Percentiles rank a stretch among this genome's conserved stretches.
Evolutionary conservation across 2,888 invertebrate genomes (phyloP).

Genomic region (Leptura quadrifasciata): DNA sequence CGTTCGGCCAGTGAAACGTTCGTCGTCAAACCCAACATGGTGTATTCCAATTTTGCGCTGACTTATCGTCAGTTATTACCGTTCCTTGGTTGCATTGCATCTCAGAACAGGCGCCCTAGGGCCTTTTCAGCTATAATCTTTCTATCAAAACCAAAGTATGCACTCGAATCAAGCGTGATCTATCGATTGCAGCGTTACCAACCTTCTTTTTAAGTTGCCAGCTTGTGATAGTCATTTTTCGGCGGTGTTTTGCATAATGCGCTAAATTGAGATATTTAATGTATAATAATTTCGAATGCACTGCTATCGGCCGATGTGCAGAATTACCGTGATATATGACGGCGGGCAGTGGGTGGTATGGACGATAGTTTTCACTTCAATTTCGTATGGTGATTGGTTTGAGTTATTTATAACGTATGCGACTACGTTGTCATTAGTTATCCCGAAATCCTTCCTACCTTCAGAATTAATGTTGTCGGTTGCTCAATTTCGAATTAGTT

Average conservation of each 20-base stretch:
- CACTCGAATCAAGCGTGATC: conserved; percentile 66
- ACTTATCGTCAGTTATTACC: conserved; percentile 55
- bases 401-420: conserved; percentile 23
- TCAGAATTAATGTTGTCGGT: neutral
- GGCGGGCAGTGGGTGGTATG: conserved; percentile 52
- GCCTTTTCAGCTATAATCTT: conserved; percentile 65
- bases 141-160: conserved; percentile 69
- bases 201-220: conserved; percentile 32
- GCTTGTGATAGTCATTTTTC: conserved; percentile 45
- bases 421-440: neutral
- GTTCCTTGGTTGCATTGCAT: conserved; percentile 51
- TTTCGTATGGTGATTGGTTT: conserved; percentile 41
- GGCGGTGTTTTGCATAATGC: conserved; percentile 57
- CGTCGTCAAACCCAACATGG: conserved; percentile 23
- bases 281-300: conserved; percentile 51
- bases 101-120: conserved; percentile 50
- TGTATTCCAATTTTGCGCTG: conserved; percentile 49
- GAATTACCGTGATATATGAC: conserved; percentile 52
- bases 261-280: conserved; percentile 57
- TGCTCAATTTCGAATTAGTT: neutral
- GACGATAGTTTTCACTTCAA: conserved; percentile 40
- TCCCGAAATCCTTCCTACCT: neutral
- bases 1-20: conserved; percentile 49
- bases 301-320: conserved; percentile 38
- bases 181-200: conserved; percentile 63